A percentile compares a stretch with the other conserved stretches of the same genome.
phyloP scores from a whole-genome alignment of 2,888 invertebrate species.

The Orthosia gracilis region DNA sequence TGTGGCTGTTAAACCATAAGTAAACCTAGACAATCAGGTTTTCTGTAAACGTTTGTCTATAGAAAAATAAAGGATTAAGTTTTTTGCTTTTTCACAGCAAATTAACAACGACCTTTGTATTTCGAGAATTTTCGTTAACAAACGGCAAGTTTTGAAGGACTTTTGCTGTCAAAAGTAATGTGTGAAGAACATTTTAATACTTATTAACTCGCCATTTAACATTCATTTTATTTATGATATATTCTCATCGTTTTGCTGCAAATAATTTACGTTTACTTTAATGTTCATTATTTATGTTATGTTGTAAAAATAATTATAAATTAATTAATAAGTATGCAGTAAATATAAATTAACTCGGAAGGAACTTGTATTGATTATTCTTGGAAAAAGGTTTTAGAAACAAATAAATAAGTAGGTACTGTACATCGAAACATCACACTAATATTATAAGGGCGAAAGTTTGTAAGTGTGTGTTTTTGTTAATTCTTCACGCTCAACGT shows the following conservation, averaged over 20 bases:
- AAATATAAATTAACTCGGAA: neutral
- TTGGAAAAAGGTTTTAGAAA: neutral
- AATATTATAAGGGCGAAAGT: too few species aligned
- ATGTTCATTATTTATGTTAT: neutral
- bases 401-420: neutral
- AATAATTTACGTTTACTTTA: neutral
- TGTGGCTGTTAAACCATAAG: neutral
- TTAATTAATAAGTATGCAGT: neutral
- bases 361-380: neutral
- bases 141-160: constrained; percentile 28
- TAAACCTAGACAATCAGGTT: constrained; percentile 20
- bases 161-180: constrained; percentile 15
- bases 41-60: neutral
- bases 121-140: constrained; percentile 29
- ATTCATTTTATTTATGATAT: neutral
- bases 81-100: neutral
- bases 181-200: constrained; percentile 7
- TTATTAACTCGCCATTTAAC: neutral
- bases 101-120: constrained; percentile 23
- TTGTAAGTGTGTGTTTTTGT: too few species aligned
- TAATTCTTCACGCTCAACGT: too few species aligned
- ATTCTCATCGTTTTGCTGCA: neutral
- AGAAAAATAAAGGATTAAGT: constrained; percentile 13
- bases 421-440: too few species aligned
- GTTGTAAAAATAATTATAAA: neutral